Evolutionary conservation across 1,140 invertebrate species (phyloP).

Genomic region (Agraylea sexmaculata): DNA sequence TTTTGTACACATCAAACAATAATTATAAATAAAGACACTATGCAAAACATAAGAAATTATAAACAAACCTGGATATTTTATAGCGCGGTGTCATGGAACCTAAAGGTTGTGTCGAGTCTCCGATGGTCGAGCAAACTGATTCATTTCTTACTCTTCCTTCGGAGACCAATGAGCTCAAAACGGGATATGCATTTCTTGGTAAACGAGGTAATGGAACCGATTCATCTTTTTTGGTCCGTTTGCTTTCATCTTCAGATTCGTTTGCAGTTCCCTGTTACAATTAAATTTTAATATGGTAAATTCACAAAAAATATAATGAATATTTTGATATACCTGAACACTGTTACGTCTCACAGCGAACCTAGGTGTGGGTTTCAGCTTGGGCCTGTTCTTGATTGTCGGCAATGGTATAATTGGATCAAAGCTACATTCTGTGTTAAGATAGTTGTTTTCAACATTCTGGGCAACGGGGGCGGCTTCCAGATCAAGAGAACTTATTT

Average conservation of each 20-base stretch:
- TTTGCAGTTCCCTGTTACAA: conserved; percentile 33
- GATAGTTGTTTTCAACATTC: no score
- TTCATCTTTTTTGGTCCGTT: conserved; percentile 9
- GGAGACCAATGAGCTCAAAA: background rate
- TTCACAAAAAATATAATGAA: background rate
- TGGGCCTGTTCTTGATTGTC: conserved; percentile 34
- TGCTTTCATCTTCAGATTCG: conserved; percentile 34
- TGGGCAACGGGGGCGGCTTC: background rate
- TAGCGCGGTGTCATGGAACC: background rate
- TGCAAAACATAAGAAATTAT: background rate
- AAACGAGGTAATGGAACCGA: background rate
- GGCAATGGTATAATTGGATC: conserved; percentile 39
- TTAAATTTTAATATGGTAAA: background rate
- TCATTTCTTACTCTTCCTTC: conserved; percentile 8
- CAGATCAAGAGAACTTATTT: no score
- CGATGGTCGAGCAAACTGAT: conserved; percentile 6
- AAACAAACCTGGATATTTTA: background rate
- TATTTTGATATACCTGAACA: conserved; percentile 28
- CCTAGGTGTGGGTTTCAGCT: conserved; percentile 35
- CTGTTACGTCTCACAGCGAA: conserved; percentile 34
- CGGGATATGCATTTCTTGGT: background rate
- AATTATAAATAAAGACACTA: background rate
- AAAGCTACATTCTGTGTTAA: conserved; percentile 25
- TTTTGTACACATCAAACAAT: background rate
- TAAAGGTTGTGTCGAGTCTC: conserved; percentile 2